Base-by-base conservation (phyloP, 2,113 vertebrate genomes). In the Lanius ludovicianus region DNA sequence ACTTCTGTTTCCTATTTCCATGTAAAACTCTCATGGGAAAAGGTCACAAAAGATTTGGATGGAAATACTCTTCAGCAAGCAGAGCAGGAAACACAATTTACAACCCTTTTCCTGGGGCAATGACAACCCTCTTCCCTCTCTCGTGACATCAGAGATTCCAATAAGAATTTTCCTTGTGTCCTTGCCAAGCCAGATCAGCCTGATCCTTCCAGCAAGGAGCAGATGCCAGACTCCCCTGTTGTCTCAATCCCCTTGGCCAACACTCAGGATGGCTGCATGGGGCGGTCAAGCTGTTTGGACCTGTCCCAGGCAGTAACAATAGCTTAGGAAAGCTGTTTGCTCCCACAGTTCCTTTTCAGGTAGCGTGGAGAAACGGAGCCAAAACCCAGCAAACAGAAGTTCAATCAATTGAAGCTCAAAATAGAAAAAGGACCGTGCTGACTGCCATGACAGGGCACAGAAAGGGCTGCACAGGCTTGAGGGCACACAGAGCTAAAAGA, bases 341-440 rank as follows among this genome's bases (percentile, higher is more conserved):
- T 94, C 70, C 85, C 59, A n/a, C 91, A 67, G 92, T 56, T 95
- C 90, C 95, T 84, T 68, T 70, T 17, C 87, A 94, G 81, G 92
- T 87, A 94, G 33, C 1, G 3, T 1, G 6, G 17, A 70, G 39
- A 15, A 94, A 55, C 0, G 0, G 53, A 90, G 71, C 63, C 89
- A 88, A 88, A 94, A 27, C 11, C 23, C 59, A 65, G 76, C 37
- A 74, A 93, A 96, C 68, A 84, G 18, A 71, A 93, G 80, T 81
- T 95, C 68, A 67, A 47, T 63, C 76, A 67, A 30, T 3, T 3
- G 1, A 76, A 39, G 68, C 60, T 77, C 1, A 0, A 88, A 92
- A 90, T 75, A 95, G 94, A 93, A 96, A 78, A 23, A 12, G 60
- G 50, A 27, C 18, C 1, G 1, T 3, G 5, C 39, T 35, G 79